Conservation (phyloP, 1,140 invertebrate species). For the Oreohelix idahoensis region DNA sequence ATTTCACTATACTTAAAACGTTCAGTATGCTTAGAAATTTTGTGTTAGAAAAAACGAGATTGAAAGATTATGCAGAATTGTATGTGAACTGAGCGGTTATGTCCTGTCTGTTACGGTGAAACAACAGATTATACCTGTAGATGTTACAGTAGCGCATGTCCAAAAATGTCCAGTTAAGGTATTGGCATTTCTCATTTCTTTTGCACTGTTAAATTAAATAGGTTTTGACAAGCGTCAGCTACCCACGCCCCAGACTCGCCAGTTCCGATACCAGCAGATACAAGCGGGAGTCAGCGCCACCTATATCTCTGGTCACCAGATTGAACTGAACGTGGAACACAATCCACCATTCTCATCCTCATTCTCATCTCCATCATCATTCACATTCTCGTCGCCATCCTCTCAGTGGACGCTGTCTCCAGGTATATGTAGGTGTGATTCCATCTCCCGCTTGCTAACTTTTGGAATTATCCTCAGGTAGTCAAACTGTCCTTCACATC, state of each 20-base stretch:
- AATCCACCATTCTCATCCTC: slow-evolving; percentile 6
- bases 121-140: no score
- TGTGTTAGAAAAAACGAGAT: no score
- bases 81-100: no score
- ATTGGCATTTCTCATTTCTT: neutral
- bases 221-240: neutral
- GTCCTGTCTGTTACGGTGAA: no score
- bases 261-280: neutral
- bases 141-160: no score
- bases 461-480: neutral
- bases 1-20: no score
- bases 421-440: neutral
- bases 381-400: neutral
- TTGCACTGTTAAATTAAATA: neutral
- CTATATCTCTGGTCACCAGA: neutral
- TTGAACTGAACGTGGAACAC: slow-evolving; percentile 25
- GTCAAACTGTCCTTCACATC: neutral
- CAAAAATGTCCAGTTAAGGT: no score
- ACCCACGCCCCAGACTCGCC: neutral
- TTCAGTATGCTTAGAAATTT: no score
- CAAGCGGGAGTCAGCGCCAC: neutral
- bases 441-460: neutral
- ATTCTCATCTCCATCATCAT: neutral
- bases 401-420: neutral
- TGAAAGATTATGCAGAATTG: no score